phyloP scores from a whole-genome alignment of 53 echinoderm and acorn worm genomes.

The Patiria pectinifera region DNA sequence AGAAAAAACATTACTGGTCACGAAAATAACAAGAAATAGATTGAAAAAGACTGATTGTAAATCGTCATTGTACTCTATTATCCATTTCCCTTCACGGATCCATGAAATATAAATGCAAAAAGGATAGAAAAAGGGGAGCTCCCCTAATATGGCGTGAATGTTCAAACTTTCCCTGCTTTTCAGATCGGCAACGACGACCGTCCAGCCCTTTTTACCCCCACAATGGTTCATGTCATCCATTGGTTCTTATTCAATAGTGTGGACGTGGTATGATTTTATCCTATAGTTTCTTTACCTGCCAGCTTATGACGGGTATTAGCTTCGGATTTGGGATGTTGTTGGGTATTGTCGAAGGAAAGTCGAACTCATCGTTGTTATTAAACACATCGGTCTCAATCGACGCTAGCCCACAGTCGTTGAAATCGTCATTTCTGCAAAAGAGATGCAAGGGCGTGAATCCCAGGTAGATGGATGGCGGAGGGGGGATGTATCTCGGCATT shows the following conservation, averaged over 20 bases:
- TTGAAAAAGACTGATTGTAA: no score
- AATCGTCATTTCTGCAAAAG: constrained; percentile 3
- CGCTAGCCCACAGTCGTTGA: constrained; percentile 13
- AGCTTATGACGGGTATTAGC: not conserved
- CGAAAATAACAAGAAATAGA: not conserved
- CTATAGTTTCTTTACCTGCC: not conserved
- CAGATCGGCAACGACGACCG: no score
- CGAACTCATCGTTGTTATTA: constrained; percentile 5
- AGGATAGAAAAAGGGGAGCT: no score
- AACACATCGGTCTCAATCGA: constrained; percentile 15
- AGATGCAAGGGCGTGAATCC: not conserved
- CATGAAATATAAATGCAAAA: no score
- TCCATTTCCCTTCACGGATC: no score
- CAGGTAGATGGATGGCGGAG: not conserved
- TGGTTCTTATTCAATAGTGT: no score
- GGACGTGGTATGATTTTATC: not conserved
- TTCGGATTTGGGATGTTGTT: constrained; percentile 11
- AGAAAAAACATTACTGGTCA: not conserved
- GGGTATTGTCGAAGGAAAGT: constrained; percentile 17
- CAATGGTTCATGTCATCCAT: no score
- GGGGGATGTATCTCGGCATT: not conserved
- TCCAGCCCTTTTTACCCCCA: no score
- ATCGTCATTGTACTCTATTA: no score
- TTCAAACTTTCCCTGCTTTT: no score
- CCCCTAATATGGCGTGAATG: no score